Base-by-base conservation (phyloP, 2,797 vertebrate species). In the Gallinago nigripennis region DNA sequence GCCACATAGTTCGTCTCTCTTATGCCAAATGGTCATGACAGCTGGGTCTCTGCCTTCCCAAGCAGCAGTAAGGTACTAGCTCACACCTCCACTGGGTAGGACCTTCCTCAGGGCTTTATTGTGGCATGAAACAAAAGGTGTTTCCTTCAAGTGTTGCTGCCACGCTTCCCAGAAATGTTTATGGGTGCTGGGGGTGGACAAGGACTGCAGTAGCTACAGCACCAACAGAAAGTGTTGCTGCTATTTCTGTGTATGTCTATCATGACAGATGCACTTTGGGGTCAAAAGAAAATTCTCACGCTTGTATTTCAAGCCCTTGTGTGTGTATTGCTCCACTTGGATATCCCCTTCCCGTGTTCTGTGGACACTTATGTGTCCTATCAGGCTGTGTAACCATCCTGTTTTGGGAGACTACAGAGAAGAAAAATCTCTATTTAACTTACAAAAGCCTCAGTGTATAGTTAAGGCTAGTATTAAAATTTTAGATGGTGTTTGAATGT, bases 141-240 rank as follows among this genome's bases (percentile, higher is more conserved):
- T 94, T 95, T 79, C 65, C 76, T 65, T 61, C 18, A 46, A 82
- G 80, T 78, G 86, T 76, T 82, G 51, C 66, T 68, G 86, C 68
- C 27, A 16, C 2, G 1, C 60, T 94, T 93, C 79, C 88, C 61
- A 43, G 70, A 58, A 13, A 0, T 75, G 60, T 86, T 93, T 68
- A 28, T 71, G 66, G 81, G 43, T 2, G 5, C 79, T 28, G 58
- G 77, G 76, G 86, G 79, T 83, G 72, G 63, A 69, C 63, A 86
- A 82, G 75, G 70, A 61, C 70, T 66, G 64, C 80, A 86, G 58
- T 61, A 86, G 88, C 87, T 92, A 64, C 45, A 33, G 84, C 65
- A 82, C 33, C 53, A 76, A 21, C 75, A 71, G 77, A 51, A 72
- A n/a, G 48, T 63, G 41, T 80, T 80, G 56, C 73, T 91, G 90